These are phyloP conservation scores for Lochmaea crataegi DNA, from an alignment of 2,888 invertebrate species.

Conservation along the genomic window DNA sequence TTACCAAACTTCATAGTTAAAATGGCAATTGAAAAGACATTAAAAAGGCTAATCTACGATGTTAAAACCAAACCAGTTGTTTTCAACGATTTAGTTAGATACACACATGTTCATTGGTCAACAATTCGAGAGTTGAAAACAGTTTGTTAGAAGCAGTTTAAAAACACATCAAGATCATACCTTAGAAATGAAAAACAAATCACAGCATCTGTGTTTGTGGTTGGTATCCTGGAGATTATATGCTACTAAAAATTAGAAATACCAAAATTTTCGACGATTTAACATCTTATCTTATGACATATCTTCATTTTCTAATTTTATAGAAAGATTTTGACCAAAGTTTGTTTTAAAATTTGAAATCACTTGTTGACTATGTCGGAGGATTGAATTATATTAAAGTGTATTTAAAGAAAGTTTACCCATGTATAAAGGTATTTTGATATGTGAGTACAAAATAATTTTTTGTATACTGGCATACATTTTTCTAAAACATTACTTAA, in stretches of 20 bases:
- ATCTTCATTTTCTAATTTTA: slow-evolving; percentile 28
- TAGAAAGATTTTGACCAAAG: slow-evolving; percentile 31
- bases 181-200: not conserved
- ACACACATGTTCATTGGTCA: no score
- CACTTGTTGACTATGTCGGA: not conserved
- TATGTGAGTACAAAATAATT: slow-evolving; percentile 24
- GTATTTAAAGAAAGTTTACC: slow-evolving; percentile 9
- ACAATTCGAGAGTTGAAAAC: no score
- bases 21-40: no score
- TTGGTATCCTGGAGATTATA: not conserved
- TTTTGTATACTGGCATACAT: slow-evolving; percentile 6
- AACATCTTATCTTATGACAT: slow-evolving; percentile 20
- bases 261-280: not conserved
- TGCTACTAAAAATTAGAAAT: not conserved
- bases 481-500: slow-evolving; percentile 2
- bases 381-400: not conserved
- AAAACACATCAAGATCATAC: not conserved
- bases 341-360: slow-evolving; percentile 13
- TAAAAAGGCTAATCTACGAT: no score
- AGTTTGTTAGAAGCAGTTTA: no score
- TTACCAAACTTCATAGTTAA: no score
- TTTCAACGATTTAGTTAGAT: no score
- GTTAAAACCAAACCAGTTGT: no score
- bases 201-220: not conserved
- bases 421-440: slow-evolving; percentile 18